Evolutionary conservation across 1,140 invertebrate genomes (phyloP), one percentile per base, ranked within the genome.

Genomic region (Agrypnia vestita): DNA sequence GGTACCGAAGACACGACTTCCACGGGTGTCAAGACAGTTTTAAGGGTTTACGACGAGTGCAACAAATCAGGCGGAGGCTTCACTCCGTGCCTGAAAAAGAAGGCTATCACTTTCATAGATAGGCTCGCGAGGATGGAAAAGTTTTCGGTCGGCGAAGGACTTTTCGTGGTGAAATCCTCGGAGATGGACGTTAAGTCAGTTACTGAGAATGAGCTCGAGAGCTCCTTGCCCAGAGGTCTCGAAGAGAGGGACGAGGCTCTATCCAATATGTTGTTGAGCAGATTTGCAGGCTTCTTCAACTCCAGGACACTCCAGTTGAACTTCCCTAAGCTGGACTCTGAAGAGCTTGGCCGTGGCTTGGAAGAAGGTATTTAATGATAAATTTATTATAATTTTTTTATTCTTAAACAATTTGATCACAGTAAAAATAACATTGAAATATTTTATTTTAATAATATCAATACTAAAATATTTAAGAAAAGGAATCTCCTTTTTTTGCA

Each of bases 81-180:
- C 35, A 89, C 93, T 10, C 91, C 93, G 13, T 95, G 94, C 85
- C 86, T 95, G n/a, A 95, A 95, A 88, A 95, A 94, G 85, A 95
- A 95, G 84, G 94, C 94, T 0, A 93, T 95, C 75, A 88, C 93
- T 0, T 95, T 95, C 84, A 92, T 95, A 75, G 94, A 95, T 78
- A 89, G 94, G 55, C 89, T 94, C 8, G 91, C 92, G 0, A 91
- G 92, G 71, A 93, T 94, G 85, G 93, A 94, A 44, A 91, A 90
- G 11, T 89, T 95, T 19, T 90, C 91, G 0, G 85, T 95, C 11
- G 87, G 92, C 3, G 93, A 94, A 61, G 92, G 92, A 53, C 86
- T 93, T 7, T 93, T 92, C 81, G 88, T 95, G 12, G 91, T 94
- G 56, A 90, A 92, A 67, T 84, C 91, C n/a, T 88, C 90, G 15